phyloP scores from a whole-genome alignment of 2,113 vertebrate species.

The Spea multiplicata region DNA sequence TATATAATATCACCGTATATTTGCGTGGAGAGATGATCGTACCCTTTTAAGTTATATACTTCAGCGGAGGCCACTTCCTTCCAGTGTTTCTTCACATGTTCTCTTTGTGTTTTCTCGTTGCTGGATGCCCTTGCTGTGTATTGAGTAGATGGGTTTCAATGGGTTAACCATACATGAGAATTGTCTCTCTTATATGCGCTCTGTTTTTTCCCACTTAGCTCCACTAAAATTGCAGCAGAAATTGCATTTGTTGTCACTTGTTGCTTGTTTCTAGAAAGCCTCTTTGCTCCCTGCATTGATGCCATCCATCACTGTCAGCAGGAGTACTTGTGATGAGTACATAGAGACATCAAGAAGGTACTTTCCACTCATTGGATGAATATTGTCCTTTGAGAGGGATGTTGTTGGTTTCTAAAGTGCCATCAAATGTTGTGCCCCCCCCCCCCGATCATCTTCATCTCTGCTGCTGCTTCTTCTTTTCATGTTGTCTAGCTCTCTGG shows the following conservation, averaged over 20 bases:
- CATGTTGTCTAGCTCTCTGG: no score
- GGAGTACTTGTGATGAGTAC: slow-evolving; percentile 6
- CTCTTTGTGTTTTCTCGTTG: no score
- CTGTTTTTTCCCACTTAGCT: no score
- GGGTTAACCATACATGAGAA: no score
- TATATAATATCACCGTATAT: no score
- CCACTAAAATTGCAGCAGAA: neutral
- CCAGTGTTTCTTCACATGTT: no score
- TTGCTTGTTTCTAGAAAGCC: slow-evolving; percentile 5
- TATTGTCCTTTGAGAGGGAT: slow-evolving; percentile 4
- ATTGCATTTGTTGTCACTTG: neutral
- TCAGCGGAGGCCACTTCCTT: no score
- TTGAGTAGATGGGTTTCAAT: no score
- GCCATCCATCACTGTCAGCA: slow-evolving; percentile 52
- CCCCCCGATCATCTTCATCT: neutral
- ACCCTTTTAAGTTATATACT: no score
- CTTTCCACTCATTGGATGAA: slow-evolving; percentile 1
- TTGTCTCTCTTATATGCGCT: no score
- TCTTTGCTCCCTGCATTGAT: slow-evolving; percentile 57
- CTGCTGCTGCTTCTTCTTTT: neutral
- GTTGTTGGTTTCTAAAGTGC: neutral
- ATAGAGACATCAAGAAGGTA: slow-evolving; percentile 15
- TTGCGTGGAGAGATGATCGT: no score
- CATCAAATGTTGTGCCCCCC: neutral
- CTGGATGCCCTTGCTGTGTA: no score